Conservation (phyloP, 2,797 vertebrate species). For the Propithecus perrieri region DNA sequence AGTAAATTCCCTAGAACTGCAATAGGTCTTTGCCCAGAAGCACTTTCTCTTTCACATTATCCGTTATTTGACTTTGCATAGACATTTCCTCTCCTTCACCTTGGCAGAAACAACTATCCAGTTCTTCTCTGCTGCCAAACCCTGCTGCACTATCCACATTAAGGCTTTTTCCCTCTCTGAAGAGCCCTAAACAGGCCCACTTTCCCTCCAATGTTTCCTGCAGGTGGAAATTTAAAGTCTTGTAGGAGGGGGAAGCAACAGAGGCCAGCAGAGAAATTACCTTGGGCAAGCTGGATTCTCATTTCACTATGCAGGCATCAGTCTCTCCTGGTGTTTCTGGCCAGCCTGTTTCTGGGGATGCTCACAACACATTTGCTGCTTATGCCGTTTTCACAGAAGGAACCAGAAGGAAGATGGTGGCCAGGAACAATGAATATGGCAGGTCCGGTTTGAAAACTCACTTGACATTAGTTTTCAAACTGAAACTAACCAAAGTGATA, state of each 20-base stretch:
- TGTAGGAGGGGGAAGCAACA: background rate
- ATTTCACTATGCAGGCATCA: background rate
- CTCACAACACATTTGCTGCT: background rate
- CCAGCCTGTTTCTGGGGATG: background rate
- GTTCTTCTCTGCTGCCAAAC: background rate
- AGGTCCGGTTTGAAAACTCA: conserved; percentile 15
- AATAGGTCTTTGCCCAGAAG: background rate
- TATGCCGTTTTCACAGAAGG: background rate
- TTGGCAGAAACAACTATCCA: background rate
- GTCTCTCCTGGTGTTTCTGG: background rate
- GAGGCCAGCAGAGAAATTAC: background rate
- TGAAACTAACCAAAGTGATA: background rate
- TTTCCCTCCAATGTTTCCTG: background rate
- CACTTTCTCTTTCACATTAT: background rate
- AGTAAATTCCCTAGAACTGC: background rate
- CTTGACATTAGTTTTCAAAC: no score
- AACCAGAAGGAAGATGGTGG: background rate
- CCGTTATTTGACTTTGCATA: background rate
- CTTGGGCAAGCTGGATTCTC: background rate
- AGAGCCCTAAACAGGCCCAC: background rate
- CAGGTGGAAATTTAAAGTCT: background rate
- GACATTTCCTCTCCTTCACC: background rate
- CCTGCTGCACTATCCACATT: background rate
- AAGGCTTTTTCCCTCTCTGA: background rate
- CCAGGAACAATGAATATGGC: background rate